A percentile compares a stretch with the other conserved stretches of the same genome.
Conservation (phyloP, 1,140 invertebrate genomes). For the Drosophila yakuba region DNA sequence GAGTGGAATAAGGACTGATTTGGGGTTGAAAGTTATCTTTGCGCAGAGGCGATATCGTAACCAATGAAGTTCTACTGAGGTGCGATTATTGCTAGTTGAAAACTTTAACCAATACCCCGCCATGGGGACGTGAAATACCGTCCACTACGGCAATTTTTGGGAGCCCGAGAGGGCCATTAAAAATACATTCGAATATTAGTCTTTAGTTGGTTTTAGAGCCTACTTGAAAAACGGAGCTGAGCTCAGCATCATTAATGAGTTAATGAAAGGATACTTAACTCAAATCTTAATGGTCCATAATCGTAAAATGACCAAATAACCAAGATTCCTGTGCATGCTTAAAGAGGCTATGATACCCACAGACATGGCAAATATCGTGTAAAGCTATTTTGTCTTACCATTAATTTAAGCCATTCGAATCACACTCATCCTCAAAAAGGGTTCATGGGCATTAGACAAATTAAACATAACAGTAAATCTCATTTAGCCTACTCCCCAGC, state of each 20-base stretch:
- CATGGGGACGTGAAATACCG: constrained; percentile 95
- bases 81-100: constrained; percentile 85
- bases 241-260: constrained; percentile 5
- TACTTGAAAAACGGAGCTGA: neutral
- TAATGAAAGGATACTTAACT: constrained; percentile 1
- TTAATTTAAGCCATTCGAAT: constrained; percentile 26
- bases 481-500: constrained; percentile 48
- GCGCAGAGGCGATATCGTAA: constrained; percentile 91
- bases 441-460: constrained; percentile 69
- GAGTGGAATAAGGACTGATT: neutral
- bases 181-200: constrained; percentile 44
- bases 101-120: constrained; percentile 95
- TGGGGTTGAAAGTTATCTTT: constrained; percentile 45
- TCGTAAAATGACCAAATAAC: constrained; percentile 18
- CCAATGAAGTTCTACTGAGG: constrained; percentile 89
- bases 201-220: accelerated
- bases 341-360: constrained; percentile 2
- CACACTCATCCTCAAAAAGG: constrained; percentile 25
- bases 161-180: constrained; percentile 86
- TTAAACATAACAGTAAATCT: constrained; percentile 73
- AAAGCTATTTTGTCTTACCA: constrained; percentile 33
- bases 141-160: constrained; percentile 94
- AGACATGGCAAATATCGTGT: constrained; percentile 31
- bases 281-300: constrained; percentile 39
- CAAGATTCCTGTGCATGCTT: constrained; percentile 5